A percentile compares a stretch with the other conserved stretches of the same genome.
Evolutionary conservation across 2,797 vertebrate species (phyloP).

Genomic region (Botia kubotai): DNA sequence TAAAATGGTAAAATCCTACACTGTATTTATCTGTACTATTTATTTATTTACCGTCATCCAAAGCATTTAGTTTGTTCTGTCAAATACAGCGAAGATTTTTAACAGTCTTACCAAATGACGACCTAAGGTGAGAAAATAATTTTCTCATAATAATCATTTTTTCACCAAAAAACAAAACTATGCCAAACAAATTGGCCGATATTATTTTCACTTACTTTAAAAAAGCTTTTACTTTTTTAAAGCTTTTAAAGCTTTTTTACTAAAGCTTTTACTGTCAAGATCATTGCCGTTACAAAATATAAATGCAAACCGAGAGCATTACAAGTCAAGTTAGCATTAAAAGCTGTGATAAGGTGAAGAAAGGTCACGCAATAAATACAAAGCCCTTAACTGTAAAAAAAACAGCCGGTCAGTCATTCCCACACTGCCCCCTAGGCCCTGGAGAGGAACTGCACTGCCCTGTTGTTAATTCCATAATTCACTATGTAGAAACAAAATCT

Average conservation of each 20-base stretch:
- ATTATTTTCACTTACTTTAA: background rate
- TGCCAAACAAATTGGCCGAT: too few relatives aligned
- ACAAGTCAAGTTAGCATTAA: background rate
- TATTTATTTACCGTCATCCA: background rate
- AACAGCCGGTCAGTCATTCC: background rate
- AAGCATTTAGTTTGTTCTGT: background rate
- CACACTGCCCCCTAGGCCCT: conserved; percentile 9
- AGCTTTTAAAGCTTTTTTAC: too few relatives aligned
- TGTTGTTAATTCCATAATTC: background rate
- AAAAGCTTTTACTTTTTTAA: background rate
- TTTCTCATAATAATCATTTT: too few relatives aligned
- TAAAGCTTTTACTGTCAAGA: background rate
- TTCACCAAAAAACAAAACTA: too few relatives aligned
- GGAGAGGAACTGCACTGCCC: background rate
- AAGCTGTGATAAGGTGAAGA: background rate
- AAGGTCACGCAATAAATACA: conserved; percentile 1
- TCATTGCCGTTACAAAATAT: background rate
- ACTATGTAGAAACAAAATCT: background rate
- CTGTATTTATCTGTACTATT: background rate
- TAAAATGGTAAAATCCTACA: background rate
- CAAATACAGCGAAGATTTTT: too few relatives aligned
- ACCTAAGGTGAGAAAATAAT: too few relatives aligned
- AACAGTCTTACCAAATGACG: too few relatives aligned
- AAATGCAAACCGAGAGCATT: background rate
- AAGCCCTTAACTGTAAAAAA: conserved; percentile 1